Evolutionary conservation across 2,888 invertebrate species (phyloP).

Genomic region (Troilus luridus): DNA sequence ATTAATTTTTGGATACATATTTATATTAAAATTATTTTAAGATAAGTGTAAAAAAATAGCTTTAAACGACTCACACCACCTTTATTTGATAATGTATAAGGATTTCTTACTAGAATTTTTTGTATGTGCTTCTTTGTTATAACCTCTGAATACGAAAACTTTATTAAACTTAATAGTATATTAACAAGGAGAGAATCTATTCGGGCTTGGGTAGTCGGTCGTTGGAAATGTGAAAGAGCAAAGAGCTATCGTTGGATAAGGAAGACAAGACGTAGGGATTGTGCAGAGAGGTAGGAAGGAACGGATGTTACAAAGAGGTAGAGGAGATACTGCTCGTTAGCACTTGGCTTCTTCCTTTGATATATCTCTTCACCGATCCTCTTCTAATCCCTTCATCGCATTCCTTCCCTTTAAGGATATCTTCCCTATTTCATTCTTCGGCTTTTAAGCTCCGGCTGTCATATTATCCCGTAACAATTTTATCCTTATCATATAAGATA

Average conservation of each 20-base stretch:
- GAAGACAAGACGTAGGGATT: background rate
- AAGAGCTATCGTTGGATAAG: background rate
- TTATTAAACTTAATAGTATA: too few species aligned
- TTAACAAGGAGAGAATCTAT: too few species aligned
- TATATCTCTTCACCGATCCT: background rate
- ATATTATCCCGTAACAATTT: background rate
- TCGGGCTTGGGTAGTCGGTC: background rate
- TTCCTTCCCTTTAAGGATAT: background rate
- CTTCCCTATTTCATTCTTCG: background rate
- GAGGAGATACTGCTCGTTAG: background rate
- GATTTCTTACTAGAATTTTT: too few species aligned
- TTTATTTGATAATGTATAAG: too few species aligned
- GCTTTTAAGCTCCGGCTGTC: background rate
- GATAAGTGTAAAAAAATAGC: too few species aligned
- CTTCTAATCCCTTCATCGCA: slow-evolving; percentile 14
- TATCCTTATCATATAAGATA: background rate
- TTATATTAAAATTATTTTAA: too few species aligned
- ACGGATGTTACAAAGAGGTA: background rate
- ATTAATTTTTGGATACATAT: too few species aligned
- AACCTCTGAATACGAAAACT: too few species aligned
- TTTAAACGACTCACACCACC: too few species aligned
- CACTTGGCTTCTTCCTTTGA: background rate
- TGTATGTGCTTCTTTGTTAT: too few species aligned
- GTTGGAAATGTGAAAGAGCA: background rate
- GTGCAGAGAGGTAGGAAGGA: background rate